A percentile compares a stretch with the other conserved stretches of the same genome.
These are phyloP conservation scores for Drosophila engyochracea DNA, from an alignment of 2,888 invertebrate species.

Conservation along the genomic window DNA sequence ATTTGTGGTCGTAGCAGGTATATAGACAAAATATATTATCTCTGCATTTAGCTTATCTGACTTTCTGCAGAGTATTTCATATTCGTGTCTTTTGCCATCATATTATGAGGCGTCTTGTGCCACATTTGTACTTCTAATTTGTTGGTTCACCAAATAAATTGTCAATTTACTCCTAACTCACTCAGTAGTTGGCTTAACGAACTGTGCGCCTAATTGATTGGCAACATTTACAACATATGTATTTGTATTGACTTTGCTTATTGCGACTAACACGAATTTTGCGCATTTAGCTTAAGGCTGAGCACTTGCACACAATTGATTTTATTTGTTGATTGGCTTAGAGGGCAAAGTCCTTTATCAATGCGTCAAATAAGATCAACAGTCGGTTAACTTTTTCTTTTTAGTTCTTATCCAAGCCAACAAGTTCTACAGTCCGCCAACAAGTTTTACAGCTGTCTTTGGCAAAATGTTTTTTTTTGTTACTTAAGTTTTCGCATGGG, in stretches of 20 bases:
- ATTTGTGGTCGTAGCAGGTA: not conserved
- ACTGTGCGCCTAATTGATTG: slow-evolving; percentile 62
- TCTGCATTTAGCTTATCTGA: not conserved
- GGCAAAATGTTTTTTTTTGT: not conserved
- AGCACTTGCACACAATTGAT: slow-evolving; percentile 31
- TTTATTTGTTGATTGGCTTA: slow-evolving; percentile 39
- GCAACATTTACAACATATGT: slow-evolving; percentile 23
- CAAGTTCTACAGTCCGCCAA: slow-evolving; percentile 4
- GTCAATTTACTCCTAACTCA: slow-evolving; percentile 59
- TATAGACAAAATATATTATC: not conserved
- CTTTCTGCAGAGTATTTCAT: slow-evolving; percentile 11
- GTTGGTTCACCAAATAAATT: slow-evolving; percentile 56
- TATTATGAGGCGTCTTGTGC: slow-evolving; percentile 32
- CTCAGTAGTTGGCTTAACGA: slow-evolving; percentile 45
- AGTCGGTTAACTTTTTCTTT: slow-evolving; percentile 6
- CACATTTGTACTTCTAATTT: slow-evolving; percentile 41
- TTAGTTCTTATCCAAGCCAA: slow-evolving; percentile 13
- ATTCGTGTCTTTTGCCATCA: slow-evolving; percentile 13
- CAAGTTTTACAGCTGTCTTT: not conserved
- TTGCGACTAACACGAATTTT: slow-evolving; percentile 1
- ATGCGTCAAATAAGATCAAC: not conserved
- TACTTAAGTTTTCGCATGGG: not conserved
- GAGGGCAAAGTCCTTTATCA: not conserved
- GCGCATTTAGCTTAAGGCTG: slow-evolving; percentile 12
- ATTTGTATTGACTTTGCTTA: slow-evolving; percentile 13